Percentiles rank a stretch among this genome's conserved stretches.
Evolutionary conservation across 2,888 invertebrate genomes (phyloP).

Genomic region (Catocala nupta): DNA sequence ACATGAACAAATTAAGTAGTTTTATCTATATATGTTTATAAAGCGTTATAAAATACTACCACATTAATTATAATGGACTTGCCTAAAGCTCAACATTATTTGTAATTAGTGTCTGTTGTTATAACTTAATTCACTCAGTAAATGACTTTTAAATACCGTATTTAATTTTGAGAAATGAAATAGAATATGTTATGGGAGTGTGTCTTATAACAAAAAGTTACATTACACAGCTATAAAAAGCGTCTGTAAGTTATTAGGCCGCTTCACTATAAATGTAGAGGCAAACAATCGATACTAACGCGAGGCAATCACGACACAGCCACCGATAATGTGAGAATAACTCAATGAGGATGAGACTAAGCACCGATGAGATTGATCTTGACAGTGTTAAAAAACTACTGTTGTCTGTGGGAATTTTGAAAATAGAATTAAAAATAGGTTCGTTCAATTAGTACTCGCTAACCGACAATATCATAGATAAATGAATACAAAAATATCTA

Average conservation of each 20-base stretch:
- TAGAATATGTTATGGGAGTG: constrained; percentile 45
- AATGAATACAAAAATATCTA: no score
- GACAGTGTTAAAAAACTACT: no score
- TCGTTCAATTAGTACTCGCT: no score
- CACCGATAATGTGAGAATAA: constrained; percentile 69
- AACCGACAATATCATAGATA: no score
- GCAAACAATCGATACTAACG: constrained; percentile 59
- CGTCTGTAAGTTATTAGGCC: constrained; percentile 38
- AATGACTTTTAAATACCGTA: background rate
- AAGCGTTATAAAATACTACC: constrained; percentile 25
- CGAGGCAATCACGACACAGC: constrained; percentile 63
- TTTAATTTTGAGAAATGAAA: constrained; percentile 21
- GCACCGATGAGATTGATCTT: background rate
- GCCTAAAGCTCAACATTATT: constrained; percentile 45
- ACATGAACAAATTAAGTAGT: constrained; percentile 21
- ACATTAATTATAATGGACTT: constrained; percentile 32
- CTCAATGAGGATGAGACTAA: constrained; percentile 32
- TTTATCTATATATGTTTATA: constrained; percentile 27
- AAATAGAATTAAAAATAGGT: no score
- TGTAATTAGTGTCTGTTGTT: constrained; percentile 44
- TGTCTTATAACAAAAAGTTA: constrained; percentile 30
- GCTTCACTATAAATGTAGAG: constrained; percentile 31
- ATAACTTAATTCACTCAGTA: constrained; percentile 26
- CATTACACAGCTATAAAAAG: constrained; percentile 39
- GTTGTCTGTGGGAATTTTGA: no score